Evolutionary conservation across 2,888 invertebrate genomes (phyloP).

Genomic region (Uropetala carovei): DNA sequence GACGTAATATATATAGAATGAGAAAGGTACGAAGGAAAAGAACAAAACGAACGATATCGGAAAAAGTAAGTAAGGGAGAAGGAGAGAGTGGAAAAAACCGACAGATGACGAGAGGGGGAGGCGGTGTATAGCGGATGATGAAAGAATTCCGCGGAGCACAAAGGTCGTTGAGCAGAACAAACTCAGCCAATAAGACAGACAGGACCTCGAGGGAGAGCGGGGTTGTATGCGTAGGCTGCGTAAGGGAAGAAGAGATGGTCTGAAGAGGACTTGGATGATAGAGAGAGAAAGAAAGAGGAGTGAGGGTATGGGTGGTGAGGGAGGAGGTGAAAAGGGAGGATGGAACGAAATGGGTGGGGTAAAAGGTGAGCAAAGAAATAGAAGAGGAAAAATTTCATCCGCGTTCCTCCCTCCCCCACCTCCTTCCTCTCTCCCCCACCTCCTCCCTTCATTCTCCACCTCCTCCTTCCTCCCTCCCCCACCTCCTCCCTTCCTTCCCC

Average conservation of each 20-base stretch:
- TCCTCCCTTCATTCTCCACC: no score
- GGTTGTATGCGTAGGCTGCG: background rate
- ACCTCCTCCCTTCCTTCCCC: no score
- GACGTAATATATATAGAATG: no score
- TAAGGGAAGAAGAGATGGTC: background rate
- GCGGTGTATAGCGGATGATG: background rate
- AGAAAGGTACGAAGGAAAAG: no score
- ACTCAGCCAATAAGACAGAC: background rate
- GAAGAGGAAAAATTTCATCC: no score
- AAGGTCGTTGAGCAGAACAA: background rate
- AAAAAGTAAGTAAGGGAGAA: no score
- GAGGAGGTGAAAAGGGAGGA: conserved; percentile 67
- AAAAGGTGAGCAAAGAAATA: no score
- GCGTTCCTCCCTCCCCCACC: no score
- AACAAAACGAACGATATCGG: no score
- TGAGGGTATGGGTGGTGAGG: conserved; percentile 65
- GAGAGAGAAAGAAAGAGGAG: background rate
- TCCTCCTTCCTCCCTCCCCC: no score
- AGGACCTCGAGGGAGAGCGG: background rate
- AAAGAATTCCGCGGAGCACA: background rate
- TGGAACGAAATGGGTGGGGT: no score
- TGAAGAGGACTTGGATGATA: background rate
- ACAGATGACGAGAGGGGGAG: background rate
- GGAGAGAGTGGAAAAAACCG: background rate
- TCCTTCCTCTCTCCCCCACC: no score